Conservation (phyloP, 2,797 vertebrate genomes). For the Lates japonicus region DNA sequence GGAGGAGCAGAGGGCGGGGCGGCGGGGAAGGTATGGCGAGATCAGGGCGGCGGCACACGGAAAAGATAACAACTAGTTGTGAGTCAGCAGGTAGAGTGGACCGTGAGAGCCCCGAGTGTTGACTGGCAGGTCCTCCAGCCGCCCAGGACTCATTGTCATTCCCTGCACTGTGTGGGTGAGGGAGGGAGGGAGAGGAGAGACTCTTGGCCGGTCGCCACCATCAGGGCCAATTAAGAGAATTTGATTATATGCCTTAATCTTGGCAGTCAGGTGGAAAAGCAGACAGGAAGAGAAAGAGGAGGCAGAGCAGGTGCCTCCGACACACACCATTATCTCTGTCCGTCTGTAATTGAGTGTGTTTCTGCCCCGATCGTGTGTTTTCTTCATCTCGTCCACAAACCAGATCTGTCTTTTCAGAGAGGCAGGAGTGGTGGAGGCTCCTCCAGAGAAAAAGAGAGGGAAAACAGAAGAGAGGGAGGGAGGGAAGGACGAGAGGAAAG, state of each 20-base stretch:
- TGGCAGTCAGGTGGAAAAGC: conserved; percentile 73
- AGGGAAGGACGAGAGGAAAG: neutral
- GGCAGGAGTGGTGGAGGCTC: neutral
- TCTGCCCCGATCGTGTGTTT: conserved; percentile 27
- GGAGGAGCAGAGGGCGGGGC: conserved; percentile 38
- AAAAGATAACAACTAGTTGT: conserved; percentile 49
- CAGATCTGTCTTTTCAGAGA: conserved; percentile 6
- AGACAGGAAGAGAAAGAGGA: conserved; percentile 58
- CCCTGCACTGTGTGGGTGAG: conserved; percentile 21
- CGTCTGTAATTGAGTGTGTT: conserved; percentile 65
- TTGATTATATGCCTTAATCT: conserved; percentile 77
- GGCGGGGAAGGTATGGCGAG: conserved; percentile 35
- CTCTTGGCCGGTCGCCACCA: conserved; percentile 53
- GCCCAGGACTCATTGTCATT: conserved; percentile 46
- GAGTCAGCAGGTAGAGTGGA: conserved; percentile 42
- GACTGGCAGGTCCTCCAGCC: conserved; percentile 58
- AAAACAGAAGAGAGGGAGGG: neutral
- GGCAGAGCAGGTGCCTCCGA: conserved; percentile 69
- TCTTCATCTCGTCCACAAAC: conserved; percentile 20
- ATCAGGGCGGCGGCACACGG: conserved; percentile 19
- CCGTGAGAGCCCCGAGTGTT: conserved; percentile 48
- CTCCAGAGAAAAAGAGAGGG: neutral
- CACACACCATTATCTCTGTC: conserved; percentile 66
- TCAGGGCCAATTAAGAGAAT: conserved; percentile 74
- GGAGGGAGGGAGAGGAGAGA: conserved; percentile 24